Conservation (phyloP, 1,140 invertebrate genomes). For the Chymomyza costata region DNA sequence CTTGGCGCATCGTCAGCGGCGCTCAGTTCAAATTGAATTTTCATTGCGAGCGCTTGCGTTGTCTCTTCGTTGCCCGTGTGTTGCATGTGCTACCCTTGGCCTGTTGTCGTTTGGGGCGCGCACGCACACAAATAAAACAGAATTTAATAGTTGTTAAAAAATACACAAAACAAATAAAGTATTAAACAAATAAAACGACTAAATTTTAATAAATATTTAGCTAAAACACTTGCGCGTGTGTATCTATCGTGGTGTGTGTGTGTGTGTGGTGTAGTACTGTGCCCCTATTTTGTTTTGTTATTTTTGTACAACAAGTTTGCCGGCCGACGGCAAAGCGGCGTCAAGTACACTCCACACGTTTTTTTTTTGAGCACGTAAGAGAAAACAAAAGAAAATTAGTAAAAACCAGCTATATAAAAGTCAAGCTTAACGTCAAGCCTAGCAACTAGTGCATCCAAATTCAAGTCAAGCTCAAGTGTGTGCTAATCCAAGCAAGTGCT, state of each 20-base stretch:
- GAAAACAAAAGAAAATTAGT: conserved; percentile 11
- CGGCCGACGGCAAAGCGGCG: conserved; percentile 41
- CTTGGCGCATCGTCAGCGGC: conserved; percentile 47
- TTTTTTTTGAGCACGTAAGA: conserved; percentile 37
- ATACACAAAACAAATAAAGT: neutral
- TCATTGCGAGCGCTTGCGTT: conserved; percentile 66
- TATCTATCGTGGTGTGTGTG: conserved; percentile 3
- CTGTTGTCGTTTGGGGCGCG: too few relatives aligned
- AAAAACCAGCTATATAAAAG: conserved; percentile 14
- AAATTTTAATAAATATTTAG: too few relatives aligned
- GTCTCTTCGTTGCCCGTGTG: conserved; percentile 33
- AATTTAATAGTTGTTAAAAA: conserved; percentile 1
- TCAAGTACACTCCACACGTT: neutral
- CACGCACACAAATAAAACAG: conserved; percentile 8
- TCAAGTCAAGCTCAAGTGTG: neutral
- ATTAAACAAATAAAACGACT: too few relatives aligned
- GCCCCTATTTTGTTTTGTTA: conserved; percentile 17
- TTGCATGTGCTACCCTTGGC: too few relatives aligned
- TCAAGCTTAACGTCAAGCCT: too few relatives aligned
- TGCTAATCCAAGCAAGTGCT: neutral
- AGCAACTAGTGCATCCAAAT: neutral
- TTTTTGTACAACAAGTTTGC: conserved; percentile 13
- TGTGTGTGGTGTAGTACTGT: conserved; percentile 14
- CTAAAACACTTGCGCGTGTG: too few relatives aligned
- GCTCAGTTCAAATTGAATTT: conserved; percentile 74